phyloP scores from a whole-genome alignment of 1,140 invertebrate species.

The Anadara kagoshimensis region DNA sequence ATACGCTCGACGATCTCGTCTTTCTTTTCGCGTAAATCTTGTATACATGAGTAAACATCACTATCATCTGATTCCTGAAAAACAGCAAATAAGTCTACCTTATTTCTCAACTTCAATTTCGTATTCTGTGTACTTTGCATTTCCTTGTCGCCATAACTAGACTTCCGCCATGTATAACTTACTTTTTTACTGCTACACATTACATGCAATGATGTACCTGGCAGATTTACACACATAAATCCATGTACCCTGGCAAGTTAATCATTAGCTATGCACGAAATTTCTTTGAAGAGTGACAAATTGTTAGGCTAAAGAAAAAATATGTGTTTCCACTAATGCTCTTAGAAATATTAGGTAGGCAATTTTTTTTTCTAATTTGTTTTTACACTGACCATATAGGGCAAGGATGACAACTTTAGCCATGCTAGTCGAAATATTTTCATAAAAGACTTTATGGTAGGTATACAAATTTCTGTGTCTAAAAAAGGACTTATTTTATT shows the following conservation, averaged over 20 bases:
- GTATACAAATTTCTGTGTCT: no score
- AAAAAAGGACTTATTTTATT: no score
- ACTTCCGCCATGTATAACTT: background rate
- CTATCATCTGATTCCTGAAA: conserved; percentile 67
- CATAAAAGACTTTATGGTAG: no score
- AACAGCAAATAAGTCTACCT: conserved; percentile 12
- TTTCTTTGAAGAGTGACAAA: no score
- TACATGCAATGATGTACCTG: background rate
- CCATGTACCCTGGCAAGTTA: background rate
- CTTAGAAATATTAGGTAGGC: no score
- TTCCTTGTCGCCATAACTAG: background rate
- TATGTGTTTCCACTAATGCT: no score
- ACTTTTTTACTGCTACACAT: background rate
- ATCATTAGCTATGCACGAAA: background rate
- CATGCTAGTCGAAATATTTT: no score
- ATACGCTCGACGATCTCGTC: conserved; percentile 60
- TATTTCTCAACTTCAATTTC: background rate
- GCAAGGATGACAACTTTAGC: no score
- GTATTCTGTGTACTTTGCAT: background rate
- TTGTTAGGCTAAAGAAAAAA: no score
- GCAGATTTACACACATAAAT: background rate
- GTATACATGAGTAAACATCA: conserved; percentile 69
- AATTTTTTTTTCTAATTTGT: no score
- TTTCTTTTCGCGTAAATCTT: conserved; percentile 65
- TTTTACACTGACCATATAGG: no score